Evolutionary conservation across 2,797 vertebrate species (phyloP).

Genomic region (Cheracebus regulus): DNA sequence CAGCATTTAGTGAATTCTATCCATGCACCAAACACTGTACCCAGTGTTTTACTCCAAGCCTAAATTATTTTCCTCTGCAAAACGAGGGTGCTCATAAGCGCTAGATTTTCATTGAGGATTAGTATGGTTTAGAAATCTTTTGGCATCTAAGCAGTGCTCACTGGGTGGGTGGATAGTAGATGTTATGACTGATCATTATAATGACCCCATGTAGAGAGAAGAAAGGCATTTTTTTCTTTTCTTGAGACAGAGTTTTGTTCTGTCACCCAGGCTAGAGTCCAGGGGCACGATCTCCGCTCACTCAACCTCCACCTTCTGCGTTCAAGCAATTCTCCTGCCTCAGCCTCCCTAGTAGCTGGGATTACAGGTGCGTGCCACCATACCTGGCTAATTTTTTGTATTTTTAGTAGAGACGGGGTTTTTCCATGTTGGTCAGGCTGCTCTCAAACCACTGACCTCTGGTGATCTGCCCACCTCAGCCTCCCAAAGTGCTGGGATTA

Average conservation of each 20-base stretch:
- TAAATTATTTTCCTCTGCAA: neutral
- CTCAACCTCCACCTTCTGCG: neutral
- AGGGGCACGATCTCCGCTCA: neutral
- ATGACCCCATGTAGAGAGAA: fast-evolving
- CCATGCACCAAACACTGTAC: neutral
- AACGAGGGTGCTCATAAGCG: neutral
- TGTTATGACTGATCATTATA: neutral
- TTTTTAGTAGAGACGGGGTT: neutral
- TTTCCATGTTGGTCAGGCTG: neutral
- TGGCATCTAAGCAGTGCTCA: neutral
- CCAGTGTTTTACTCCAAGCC: neutral
- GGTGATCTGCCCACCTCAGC: neutral
- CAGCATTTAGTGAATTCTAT: neutral
- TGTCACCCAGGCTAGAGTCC: neutral
- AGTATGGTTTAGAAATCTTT: neutral
- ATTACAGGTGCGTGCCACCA: fast-evolving
- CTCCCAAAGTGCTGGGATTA: neutral
- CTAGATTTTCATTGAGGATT: neutral
- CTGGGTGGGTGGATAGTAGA: neutral
- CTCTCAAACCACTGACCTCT: neutral
- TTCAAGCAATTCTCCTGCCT: neutral
- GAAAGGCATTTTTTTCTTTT: neutral
- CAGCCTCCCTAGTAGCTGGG: neutral
- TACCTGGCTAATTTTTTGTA: neutral
- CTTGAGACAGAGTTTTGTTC: neutral